Evolutionary conservation across 1,140 invertebrate species (phyloP).

Genomic region (Monochamus saltuarius): DNA sequence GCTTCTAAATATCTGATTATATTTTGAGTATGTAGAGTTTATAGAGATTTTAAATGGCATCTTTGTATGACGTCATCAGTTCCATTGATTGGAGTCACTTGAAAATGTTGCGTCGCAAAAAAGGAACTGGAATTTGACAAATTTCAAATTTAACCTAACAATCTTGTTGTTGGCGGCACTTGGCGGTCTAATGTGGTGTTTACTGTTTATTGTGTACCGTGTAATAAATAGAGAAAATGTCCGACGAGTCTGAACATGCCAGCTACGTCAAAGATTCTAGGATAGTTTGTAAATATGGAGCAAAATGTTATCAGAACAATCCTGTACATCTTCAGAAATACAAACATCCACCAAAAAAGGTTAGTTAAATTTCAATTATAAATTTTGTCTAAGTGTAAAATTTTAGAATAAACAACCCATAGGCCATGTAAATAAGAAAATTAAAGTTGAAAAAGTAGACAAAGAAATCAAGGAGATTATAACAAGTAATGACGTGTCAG

Average conservation of each 20-base stretch:
- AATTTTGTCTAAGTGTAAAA: constrained; percentile 2
- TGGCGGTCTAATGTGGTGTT: too few relatives aligned
- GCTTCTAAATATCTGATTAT: too few relatives aligned
- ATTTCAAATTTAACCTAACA: too few relatives aligned
- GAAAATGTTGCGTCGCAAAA: too few relatives aligned
- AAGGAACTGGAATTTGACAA: too few relatives aligned
- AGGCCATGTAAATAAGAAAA: constrained; percentile 12
- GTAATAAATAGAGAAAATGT: too few relatives aligned
- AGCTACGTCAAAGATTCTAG: constrained; percentile 51
- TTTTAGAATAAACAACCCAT: constrained; percentile 1
- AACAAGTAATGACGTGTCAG: constrained; percentile 30
- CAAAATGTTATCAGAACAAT: constrained; percentile 84
- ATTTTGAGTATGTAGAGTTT: too few relatives aligned
- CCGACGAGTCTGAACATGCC: neutral
- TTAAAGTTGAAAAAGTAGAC: constrained; percentile 10
- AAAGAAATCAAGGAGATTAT: constrained; percentile 20
- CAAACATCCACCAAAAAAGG: constrained; percentile 66
- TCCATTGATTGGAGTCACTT: too few relatives aligned
- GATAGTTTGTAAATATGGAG: constrained; percentile 73
- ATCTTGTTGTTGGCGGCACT: too few relatives aligned
- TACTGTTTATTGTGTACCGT: too few relatives aligned
- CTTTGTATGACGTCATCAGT: too few relatives aligned
- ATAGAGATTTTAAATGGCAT: too few relatives aligned
- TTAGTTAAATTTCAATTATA: constrained; percentile 9
- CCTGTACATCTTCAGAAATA: constrained; percentile 71